phyloP scores from a whole-genome alignment of 2,113 vertebrate species.

The Typhlomys cinereus region DNA sequence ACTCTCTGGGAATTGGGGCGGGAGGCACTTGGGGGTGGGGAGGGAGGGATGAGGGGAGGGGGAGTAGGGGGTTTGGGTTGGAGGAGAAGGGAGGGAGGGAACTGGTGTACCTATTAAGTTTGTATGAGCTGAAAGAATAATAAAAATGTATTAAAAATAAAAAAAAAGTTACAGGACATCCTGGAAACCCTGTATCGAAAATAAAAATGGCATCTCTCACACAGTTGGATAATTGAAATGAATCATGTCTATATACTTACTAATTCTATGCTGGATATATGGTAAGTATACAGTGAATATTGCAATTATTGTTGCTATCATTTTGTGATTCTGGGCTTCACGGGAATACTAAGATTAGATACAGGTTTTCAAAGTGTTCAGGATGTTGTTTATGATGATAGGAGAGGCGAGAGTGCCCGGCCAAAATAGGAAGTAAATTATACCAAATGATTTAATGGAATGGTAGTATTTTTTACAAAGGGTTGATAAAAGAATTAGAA shows the following conservation, averaged over 20 bases:
- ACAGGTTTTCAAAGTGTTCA: slow-evolving; percentile 10
- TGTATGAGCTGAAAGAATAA: too few relatives aligned
- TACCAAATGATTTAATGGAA: background rate
- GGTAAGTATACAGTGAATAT: background rate
- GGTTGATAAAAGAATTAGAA: background rate
- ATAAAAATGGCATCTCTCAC: too few relatives aligned
- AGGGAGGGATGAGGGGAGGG: too few relatives aligned
- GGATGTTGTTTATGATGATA: background rate
- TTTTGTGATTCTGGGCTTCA: background rate
- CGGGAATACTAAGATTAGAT: background rate
- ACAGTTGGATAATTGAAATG: background rate
- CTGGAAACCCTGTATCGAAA: too few relatives aligned
- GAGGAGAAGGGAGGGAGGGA: too few relatives aligned
- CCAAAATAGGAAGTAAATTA: background rate
- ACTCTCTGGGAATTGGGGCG: too few relatives aligned
- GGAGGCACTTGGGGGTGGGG: too few relatives aligned
- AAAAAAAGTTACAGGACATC: too few relatives aligned
- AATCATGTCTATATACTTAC: background rate
- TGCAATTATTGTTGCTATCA: background rate
- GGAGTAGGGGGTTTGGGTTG: too few relatives aligned
- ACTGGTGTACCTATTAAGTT: too few relatives aligned
- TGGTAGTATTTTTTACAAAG: background rate
- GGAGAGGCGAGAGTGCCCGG: background rate
- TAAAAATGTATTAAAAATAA: too few relatives aligned
- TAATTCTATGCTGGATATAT: background rate